Conservation (phyloP, 2,113 vertebrate species). For the Tor tambroides region DNA sequence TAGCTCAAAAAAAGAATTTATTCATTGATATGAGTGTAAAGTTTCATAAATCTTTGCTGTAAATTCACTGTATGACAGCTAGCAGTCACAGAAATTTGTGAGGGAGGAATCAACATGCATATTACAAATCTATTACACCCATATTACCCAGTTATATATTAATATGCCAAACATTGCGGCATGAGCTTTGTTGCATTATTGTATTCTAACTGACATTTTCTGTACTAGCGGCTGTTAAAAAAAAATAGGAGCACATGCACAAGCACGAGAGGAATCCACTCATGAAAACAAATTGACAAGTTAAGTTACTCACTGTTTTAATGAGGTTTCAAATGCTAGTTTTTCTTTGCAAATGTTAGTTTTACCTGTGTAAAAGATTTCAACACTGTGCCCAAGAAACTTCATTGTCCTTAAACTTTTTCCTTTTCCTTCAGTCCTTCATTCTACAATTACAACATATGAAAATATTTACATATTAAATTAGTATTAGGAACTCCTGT, state of each 20-base stretch:
- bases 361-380: too few relatives aligned
- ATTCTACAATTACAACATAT: neutral
- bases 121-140: neutral
- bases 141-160: neutral
- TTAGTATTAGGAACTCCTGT: neutral
- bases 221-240: slow-evolving; percentile 76
- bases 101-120: neutral
- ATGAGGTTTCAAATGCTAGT: neutral
- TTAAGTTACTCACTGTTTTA: neutral
- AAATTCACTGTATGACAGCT: neutral
- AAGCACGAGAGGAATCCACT: slow-evolving; percentile 60
- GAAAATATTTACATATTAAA: slow-evolving; percentile 24
- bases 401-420: neutral
- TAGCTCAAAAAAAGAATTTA: neutral
- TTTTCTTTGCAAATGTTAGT: neutral
- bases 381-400: too few relatives aligned
- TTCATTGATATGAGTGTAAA: neutral
- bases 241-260: slow-evolving; percentile 62
- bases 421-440: neutral
- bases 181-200: slow-evolving; percentile 60
- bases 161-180: neutral
- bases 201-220: slow-evolving; percentile 75
- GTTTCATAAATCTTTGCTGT: neutral
- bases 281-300: slow-evolving; percentile 2
- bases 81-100: neutral